These are phyloP conservation scores for Electrona antarctica DNA, from an alignment of 2,113 vertebrate genomes.

Conservation along the genomic window DNA sequence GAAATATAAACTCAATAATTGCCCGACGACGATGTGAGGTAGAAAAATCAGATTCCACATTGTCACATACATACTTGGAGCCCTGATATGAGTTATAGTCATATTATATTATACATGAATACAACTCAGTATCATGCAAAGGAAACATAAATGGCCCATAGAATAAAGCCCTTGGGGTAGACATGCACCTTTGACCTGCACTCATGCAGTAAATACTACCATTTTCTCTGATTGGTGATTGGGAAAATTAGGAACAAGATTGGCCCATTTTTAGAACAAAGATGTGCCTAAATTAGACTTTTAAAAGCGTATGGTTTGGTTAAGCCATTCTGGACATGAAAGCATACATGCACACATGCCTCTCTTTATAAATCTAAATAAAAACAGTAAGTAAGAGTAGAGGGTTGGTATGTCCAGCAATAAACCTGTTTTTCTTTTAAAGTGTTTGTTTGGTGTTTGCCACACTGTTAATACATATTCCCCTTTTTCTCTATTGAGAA, in stretches of 20 bases:
- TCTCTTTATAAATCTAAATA: conserved; percentile 20
- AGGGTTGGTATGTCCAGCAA: conserved; percentile 24
- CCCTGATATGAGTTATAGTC: conserved; percentile 57
- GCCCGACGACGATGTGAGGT: conserved; percentile 88
- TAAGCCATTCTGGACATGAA: conserved; percentile 56
- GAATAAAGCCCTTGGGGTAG: conserved; percentile 28
- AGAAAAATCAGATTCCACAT: conserved; percentile 79
- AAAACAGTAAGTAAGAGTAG: not conserved
- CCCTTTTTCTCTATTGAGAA: conserved; percentile 57
- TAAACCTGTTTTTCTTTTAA: conserved; percentile 38
- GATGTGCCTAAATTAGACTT: conserved; percentile 59
- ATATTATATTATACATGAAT: conserved; percentile 34
- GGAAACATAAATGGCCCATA: conserved; percentile 38
- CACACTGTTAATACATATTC: conserved; percentile 24
- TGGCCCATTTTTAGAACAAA: conserved; percentile 57
- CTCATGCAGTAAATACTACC: conserved; percentile 59
- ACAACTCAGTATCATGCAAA: conserved; percentile 42
- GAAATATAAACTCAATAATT: conserved; percentile 81
- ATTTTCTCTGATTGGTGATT: conserved; percentile 79
- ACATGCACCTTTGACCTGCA: conserved; percentile 55
- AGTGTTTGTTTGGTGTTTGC: conserved; percentile 41
- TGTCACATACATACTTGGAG: conserved; percentile 51
- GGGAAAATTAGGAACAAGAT: conserved; percentile 59
- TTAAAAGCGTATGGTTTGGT: conserved; percentile 42
- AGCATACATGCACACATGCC: conserved; percentile 29